Evolutionary conservation across 1,140 invertebrate species (phyloP), one percentile per base, ranked within the genome.

Genomic region (Cheumatopsyche charites): DNA sequence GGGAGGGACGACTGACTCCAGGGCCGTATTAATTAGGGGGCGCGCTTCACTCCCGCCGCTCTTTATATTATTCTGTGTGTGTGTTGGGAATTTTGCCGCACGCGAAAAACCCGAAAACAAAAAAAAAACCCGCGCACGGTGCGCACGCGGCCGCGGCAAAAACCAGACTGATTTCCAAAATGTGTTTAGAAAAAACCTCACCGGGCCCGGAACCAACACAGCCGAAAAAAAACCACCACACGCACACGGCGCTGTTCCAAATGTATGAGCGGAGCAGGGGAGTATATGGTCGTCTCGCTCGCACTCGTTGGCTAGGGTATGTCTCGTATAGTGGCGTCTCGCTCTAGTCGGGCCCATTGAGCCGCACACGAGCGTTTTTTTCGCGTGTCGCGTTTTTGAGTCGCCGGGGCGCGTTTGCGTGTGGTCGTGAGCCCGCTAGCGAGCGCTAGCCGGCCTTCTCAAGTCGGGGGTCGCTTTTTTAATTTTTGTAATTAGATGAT

Each of bases 91-190:
- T 36, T 3, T 36, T 36, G 29, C 29, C 29, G 29, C 29, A 36
- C 29, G 29, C 29, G 29, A 36, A 36, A 36, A 36, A n/a, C n/a
- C n/a, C n/a, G n/a, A n/a, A n/a, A n/a, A n/a, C n/a, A n/a, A n/a
- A n/a, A 67, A 47, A 47, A 67, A 1, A 19, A 25, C 19, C 47
- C 47, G 66, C 47, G 23, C 15, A 3, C 47, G 17, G 66, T 2
- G 66, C 66, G 66, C 66, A 47, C 66, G 41, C 66, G 26, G 29
- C 66, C 66, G 47, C 66, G 66, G 66, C 66, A 68, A 68, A 68
- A 68, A 68, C 66, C 66, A 68, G 66, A 68, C 66, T 68, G 66
- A 68, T 68, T 68, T 68, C 66, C 66, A 68, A 68, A 68, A 68
- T 68, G 66, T 58, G 66, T 58, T 68, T 68, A 68, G 66, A 68